phyloP scores from a whole-genome alignment of 2,797 vertebrate species.

The Hypotaenidia okinawae region DNA sequence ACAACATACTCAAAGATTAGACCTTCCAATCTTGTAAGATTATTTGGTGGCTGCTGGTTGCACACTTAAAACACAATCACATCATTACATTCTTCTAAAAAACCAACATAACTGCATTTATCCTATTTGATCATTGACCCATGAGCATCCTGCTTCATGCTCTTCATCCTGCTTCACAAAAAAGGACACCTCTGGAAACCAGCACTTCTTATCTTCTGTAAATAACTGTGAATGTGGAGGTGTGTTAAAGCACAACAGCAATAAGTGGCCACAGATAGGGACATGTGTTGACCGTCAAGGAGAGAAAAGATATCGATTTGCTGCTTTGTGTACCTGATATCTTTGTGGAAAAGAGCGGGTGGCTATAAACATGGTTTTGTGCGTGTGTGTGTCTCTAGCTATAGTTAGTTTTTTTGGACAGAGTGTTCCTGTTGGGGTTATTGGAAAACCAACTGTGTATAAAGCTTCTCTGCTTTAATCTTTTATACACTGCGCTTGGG shows the following conservation, averaged over 20 bases:
- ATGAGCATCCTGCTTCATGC: conserved; percentile 49
- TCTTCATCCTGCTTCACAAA: conserved; percentile 38
- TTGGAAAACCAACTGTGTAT: conserved; percentile 32
- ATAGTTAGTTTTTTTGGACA: not conserved
- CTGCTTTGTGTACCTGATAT: not conserved
- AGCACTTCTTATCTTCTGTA: conserved; percentile 46
- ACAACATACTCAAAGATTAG: conserved; percentile 62
- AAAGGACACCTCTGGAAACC: conserved; percentile 29
- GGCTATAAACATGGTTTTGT: not conserved
- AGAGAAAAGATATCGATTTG: conserved; percentile 41
- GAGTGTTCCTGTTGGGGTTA: not conserved
- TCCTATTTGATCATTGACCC: conserved; percentile 68
- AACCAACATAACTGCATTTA: conserved; percentile 60
- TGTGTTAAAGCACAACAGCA: conserved; percentile 54
- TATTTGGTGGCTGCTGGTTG: conserved; percentile 64
- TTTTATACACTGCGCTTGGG: not conserved
- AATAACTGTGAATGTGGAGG: conserved; percentile 24
- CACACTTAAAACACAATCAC: conserved; percentile 54
- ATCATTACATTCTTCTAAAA: conserved; percentile 60
- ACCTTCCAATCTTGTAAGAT: conserved; percentile 69
- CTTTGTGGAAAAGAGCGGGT: conserved; percentile 27
- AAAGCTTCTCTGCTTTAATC: conserved; percentile 28
- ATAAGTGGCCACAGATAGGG: not conserved
- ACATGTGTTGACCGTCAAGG: conserved; percentile 14
- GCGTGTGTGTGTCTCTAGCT: not conserved